Evolutionary conservation across 64 coral and sea anemone genomes (phyloP).

Genomic region (Montipora sp.): DNA sequence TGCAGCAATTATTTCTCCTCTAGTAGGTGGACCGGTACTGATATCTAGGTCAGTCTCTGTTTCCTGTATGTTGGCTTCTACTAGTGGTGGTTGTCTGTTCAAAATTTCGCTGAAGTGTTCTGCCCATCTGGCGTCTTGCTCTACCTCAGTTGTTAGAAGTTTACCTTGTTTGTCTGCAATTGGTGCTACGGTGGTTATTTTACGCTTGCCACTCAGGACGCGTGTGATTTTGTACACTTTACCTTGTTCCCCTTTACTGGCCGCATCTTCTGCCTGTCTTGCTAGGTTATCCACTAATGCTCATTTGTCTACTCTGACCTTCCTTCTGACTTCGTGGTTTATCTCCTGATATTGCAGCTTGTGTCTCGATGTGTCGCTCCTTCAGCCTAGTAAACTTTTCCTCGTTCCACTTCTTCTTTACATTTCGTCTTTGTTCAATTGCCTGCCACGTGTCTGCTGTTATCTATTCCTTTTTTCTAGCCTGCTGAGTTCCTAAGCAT

Average conservation of each 20-base stretch:
- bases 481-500: too few species aligned
- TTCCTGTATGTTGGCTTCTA: neutral
- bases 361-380: too few species aligned
- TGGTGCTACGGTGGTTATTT: neutral
- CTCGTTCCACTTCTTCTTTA: too few species aligned
- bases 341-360: too few species aligned
- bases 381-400: too few species aligned
- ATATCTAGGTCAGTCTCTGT: slow-evolving; percentile 10
- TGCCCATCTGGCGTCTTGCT: neutral
- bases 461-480: too few species aligned
- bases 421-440: too few species aligned
- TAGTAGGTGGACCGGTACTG: neutral
- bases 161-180: neutral
- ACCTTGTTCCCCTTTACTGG: neutral
- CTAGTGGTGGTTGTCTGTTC: slow-evolving; percentile 30
- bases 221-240: neutral
- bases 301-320: too few species aligned
- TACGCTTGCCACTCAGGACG: slow-evolving; percentile 15
- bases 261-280: neutral
- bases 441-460: too few species aligned
- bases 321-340: too few species aligned
- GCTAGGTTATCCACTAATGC: too few species aligned
- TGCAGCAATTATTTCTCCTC: neutral
- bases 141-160: slow-evolving; percentile 26
- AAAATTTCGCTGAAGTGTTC: neutral